Evolutionary conservation across 2,888 invertebrate genomes (phyloP).

Genomic region (Bursaphelenchus okinawaensis): DNA sequence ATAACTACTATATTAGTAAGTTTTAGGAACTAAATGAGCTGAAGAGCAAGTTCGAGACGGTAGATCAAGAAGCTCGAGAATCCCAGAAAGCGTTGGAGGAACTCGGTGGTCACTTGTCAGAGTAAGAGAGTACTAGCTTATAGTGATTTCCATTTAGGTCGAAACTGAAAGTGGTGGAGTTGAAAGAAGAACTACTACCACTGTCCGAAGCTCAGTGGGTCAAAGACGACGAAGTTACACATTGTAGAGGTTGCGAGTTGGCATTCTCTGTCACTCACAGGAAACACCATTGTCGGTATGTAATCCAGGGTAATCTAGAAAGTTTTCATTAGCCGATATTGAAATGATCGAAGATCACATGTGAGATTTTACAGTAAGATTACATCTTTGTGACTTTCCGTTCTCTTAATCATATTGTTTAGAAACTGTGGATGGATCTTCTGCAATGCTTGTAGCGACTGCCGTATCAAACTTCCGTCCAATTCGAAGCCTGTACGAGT

Average conservation of each 20-base stretch:
- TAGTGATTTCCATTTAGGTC: conserved; percentile 29
- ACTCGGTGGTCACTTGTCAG: conserved; percentile 37
- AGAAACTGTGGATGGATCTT: conserved; percentile 43
- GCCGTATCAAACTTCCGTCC: conserved; percentile 38
- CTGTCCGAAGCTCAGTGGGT: conserved; percentile 37
- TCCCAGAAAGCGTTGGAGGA: conserved; percentile 39
- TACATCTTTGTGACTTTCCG: not conserved
- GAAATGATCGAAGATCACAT: too few species aligned
- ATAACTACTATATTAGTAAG: not conserved
- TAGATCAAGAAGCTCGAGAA: conserved; percentile 22
- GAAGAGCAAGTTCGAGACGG: conserved; percentile 13
- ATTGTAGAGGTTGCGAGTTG: conserved; percentile 32
- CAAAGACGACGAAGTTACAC: conserved; percentile 32
- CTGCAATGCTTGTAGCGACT: conserved; percentile 34
- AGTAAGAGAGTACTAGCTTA: conserved; percentile 16
- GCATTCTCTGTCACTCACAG: conserved; percentile 34
- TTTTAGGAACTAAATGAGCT: conserved; percentile 23
- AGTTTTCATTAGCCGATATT: too few species aligned
- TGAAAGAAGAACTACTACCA: conserved; percentile 43
- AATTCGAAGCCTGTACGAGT: conserved; percentile 35
- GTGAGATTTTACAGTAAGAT: too few species aligned
- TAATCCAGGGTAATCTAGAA: not conserved
- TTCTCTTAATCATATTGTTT: not conserved
- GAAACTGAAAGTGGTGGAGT: conserved; percentile 36
- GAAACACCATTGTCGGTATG: conserved; percentile 47